Base-by-base conservation (phyloP, 2,113 vertebrate genomes). In the Pongo pygmaeus region DNA sequence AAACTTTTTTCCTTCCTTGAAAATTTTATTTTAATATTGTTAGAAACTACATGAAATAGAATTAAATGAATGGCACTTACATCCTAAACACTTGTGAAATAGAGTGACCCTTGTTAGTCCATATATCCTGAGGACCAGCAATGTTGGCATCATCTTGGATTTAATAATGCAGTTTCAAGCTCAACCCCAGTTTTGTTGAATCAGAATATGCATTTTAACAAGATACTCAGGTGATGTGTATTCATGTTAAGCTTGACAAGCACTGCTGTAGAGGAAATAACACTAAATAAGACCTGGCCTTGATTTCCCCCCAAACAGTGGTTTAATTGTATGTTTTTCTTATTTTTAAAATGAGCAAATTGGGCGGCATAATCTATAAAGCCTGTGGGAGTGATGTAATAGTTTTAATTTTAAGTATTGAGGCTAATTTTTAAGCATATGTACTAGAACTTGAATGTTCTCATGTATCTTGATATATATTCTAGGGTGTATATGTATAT, bases 21-120 rank as follows among this genome's bases (percentile, higher is more conserved):
- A 86, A 81, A 89, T 61, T 38, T 70, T 48, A 32, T 64, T 57
- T 83, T 89, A 77, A 43, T 18, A 64, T 90, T 22, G 32, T 23
- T 87, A 89, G 59, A 91, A 95, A 92, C 69, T 77, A 64, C 12
- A 64, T 95, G 86, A 80, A 91, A 85, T 93, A 75, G 95, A 43
- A 40, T 74, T 75, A 91, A 94, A 43, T 81, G 30, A 17, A 50
- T 38, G 9, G 0, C 59, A 43, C 87, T 84, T 92, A 70, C 16
- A 38, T 85, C 67, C n/a, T 59, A 23, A 94, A 59, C 67, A 96
- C 11, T 43, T 84, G 23, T 89, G 84, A 92, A 90, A 46, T 77
- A 57, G 22, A 20, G 3, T 86, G 52, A 57, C 40, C 59, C 70
- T 86, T 81, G 9, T 89, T 91, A 35, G 25, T 95, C 17, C 27